These are phyloP conservation scores for Frieseomelitta varia DNA, from an alignment of 1,140 invertebrate species.

Conservation along the genomic window DNA sequence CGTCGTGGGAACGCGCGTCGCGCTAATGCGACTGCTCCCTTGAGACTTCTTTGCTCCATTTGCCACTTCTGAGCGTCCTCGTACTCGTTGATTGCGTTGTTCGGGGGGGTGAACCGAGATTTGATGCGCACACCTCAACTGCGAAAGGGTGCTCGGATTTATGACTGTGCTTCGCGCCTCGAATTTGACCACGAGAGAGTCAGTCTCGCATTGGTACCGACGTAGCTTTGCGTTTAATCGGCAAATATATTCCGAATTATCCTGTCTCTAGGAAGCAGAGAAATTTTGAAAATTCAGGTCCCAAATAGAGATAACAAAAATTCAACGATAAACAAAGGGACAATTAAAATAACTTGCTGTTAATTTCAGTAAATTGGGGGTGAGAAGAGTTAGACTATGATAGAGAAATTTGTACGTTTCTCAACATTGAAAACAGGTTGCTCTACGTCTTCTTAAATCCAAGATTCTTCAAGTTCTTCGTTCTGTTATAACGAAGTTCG, in stretches of 20 bases:
- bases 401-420: background rate
- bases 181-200: background rate
- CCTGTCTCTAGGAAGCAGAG: no score
- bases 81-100: background rate
- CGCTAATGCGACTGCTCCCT: slow-evolving; percentile 14
- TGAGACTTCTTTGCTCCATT: background rate
- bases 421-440: background rate
- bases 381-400: background rate
- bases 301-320: no score
- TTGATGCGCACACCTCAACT: background rate
- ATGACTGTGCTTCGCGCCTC: background rate
- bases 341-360: background rate
- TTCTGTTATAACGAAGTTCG: background rate
- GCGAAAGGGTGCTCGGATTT: slow-evolving; percentile 1
- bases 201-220: background rate
- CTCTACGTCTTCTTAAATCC: background rate
- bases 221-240: no score
- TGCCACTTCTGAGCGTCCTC: background rate
- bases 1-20: slow-evolving; percentile 60
- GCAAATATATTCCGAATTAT: background rate
- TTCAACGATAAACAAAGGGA: no score
- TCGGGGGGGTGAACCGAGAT: background rate
- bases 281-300: no score
- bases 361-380: background rate
- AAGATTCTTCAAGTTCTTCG: background rate